These are phyloP conservation scores for Euthynnus affinis DNA, from an alignment of 2,797 vertebrate genomes.

Conservation along the genomic window DNA sequence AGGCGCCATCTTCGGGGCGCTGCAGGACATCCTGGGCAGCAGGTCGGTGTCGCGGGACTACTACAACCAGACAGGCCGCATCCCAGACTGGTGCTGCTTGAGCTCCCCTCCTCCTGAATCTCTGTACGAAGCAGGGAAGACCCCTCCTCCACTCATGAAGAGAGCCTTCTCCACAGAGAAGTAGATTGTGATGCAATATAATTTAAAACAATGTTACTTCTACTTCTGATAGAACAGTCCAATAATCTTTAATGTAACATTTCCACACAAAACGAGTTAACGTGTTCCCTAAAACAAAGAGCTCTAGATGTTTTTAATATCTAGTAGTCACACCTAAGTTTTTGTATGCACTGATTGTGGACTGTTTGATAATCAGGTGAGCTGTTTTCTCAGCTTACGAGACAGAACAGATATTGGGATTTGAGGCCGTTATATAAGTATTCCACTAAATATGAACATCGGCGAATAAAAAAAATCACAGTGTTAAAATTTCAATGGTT, in stretches of 20 bases:
- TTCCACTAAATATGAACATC: conserved; percentile 3
- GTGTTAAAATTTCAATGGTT: conserved; percentile 15
- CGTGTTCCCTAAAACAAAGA: conserved; percentile 20
- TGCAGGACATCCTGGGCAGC: conserved; percentile 97
- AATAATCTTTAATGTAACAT: conserved; percentile 39
- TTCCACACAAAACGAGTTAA: conserved; percentile 6
- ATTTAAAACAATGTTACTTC: background rate
- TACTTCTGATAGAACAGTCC: conserved; percentile 3
- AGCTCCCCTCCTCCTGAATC: conserved; percentile 94
- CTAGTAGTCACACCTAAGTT: background rate
- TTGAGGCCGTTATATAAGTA: background rate
- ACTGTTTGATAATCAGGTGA: conserved; percentile 28
- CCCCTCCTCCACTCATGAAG: conserved; percentile 94
- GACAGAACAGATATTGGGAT: conserved; percentile 3
- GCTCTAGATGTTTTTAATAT: conserved; percentile 36
- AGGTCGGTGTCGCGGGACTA: conserved; percentile 96
- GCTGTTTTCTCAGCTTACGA: conserved; percentile 17
- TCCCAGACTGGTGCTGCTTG: conserved; percentile 97
- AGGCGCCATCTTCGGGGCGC: conserved; percentile 97
- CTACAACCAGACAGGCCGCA: conserved; percentile 95
- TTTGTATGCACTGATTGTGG: conserved; percentile 11
- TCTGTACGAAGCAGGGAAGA: conserved; percentile 93
- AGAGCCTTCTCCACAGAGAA: conserved; percentile 98
- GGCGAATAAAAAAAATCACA: background rate
- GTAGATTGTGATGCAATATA: conserved; percentile 70